phyloP scores from a whole-genome alignment of 2,888 invertebrate genomes.

The Chrysotoxum bicinctum region DNA sequence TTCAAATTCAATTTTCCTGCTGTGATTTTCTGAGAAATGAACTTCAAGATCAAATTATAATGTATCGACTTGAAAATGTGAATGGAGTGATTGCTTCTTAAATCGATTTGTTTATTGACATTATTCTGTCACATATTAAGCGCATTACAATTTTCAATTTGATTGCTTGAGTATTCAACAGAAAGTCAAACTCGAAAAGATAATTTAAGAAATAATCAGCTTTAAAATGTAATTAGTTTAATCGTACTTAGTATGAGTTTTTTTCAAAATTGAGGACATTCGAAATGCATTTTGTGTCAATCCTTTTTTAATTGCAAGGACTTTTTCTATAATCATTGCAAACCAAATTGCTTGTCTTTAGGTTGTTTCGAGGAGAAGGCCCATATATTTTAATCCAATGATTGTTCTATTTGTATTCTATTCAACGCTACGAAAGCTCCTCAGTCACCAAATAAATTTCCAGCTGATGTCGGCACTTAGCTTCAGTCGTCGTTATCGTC shows the following conservation, averaged over 20 bases:
- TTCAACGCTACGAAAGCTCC: slow-evolving; percentile 1
- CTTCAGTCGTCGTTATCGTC: slow-evolving; percentile 5
- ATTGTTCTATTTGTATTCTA: slow-evolving; percentile 53
- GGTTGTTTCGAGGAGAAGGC: neutral
- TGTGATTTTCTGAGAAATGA: neutral
- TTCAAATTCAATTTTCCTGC: neutral
- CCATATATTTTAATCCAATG: slow-evolving; percentile 25
- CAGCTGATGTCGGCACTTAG: slow-evolving; percentile 61
- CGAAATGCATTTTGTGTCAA: slow-evolving; percentile 4
- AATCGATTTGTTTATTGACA: slow-evolving; percentile 23
- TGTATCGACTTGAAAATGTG: slow-evolving; percentile 1
- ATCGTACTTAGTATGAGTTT: neutral
- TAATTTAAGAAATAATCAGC: neutral
- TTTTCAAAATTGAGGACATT: neutral
- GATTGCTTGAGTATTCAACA: neutral
- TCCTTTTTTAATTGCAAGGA: slow-evolving; percentile 22
- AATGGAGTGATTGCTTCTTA: slow-evolving; percentile 16
- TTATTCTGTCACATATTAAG: slow-evolving; percentile 2
- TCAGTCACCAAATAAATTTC: slow-evolving; percentile 35
- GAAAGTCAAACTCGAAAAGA: neutral
- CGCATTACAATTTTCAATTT: slow-evolving; percentile 10
- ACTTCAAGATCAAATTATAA: slow-evolving; percentile 15
- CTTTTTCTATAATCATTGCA: slow-evolving; percentile 10
- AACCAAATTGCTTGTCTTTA: slow-evolving; percentile 2
- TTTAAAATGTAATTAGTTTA: neutral